Evolutionary conservation across 1,140 invertebrate species (phyloP), one percentile per base, ranked within the genome.

Genomic region (Drosophila navojoa): DNA sequence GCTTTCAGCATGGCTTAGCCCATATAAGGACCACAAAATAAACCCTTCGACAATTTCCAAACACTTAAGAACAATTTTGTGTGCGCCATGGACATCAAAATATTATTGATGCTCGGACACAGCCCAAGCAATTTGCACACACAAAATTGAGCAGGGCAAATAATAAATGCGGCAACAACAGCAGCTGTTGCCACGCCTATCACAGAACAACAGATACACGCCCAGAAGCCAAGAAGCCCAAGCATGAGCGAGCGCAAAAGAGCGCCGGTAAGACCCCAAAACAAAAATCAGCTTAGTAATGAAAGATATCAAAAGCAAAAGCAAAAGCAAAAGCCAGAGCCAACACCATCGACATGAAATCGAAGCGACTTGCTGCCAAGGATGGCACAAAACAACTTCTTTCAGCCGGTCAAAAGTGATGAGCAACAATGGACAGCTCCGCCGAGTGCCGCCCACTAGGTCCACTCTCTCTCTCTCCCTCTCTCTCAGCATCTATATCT

Each of bases 71-170:
- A 25, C 19, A 52, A 45, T 70, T 63, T 38, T 70, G 27, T 62
- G 57, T 29, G 53, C 13, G 69, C 38, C 54, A 57, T 45, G 62
- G 63, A 69, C 75, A 84, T 64, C 58, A 63, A 70, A 69, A 84
- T 79, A 87, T 89, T 87, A 81, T 87, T 64, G 75, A 73, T 81
- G 67, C 62, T 78, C 69, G 71, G 64, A 70, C 77, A 69, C 79
- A 76, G 47, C 82, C 82, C 82, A 73, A 89, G 77, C 82, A 82
- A 89, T 87, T 87, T 81, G 63, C 62, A 75, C 80, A 78, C 80
- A 79, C 74, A 81, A 63, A 78, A 79, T 76, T 84, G 81, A 84
- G 64, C 81, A 63, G 52, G 47, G 58, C 58, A 62, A 67, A 69
- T 67, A 59, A 73, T 67, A 29, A 22, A 47, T 54, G 57, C 55